phyloP scores from a whole-genome alignment of 2,797 vertebrate species.

The Danio albolineatus region DNA sequence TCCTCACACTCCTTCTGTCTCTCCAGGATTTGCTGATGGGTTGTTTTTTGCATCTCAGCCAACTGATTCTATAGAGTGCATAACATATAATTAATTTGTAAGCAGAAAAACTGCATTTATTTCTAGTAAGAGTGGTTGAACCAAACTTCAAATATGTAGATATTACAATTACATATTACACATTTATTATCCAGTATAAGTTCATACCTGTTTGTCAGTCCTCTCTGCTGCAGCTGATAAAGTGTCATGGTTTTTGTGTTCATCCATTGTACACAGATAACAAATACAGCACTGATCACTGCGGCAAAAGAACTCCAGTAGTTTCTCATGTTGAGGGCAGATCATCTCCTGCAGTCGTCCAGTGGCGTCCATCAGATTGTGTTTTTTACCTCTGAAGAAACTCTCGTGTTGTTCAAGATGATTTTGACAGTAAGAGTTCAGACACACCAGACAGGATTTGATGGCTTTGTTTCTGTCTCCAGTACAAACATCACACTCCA shows the following conservation, averaged over 20 bases:
- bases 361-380: too few relatives aligned
- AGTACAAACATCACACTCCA: too few relatives aligned
- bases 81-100: neutral
- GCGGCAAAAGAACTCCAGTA: neutral
- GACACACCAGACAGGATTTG: too few relatives aligned
- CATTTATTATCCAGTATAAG: neutral
- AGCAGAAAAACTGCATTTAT: neutral
- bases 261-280: neutral
- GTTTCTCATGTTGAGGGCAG: neutral
- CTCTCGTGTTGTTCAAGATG: too few relatives aligned
- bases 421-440: too few relatives aligned
- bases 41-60: neutral
- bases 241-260: neutral
- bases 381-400: too few relatives aligned
- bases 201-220: conserved; percentile 14
- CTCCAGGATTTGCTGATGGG: neutral
- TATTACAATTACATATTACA: too few relatives aligned
- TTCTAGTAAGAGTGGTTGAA: neutral
- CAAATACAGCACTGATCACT: neutral
- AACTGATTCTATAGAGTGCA: neutral
- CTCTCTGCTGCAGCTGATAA: conserved; percentile 3
- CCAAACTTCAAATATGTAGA: too few relatives aligned
- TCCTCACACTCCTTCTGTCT: neutral
- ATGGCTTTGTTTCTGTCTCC: too few relatives aligned
- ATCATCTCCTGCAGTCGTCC: neutral